These are phyloP conservation scores for Quadriops clusia DNA, from an alignment of 2,888 invertebrate species.

Conservation along the genomic window DNA sequence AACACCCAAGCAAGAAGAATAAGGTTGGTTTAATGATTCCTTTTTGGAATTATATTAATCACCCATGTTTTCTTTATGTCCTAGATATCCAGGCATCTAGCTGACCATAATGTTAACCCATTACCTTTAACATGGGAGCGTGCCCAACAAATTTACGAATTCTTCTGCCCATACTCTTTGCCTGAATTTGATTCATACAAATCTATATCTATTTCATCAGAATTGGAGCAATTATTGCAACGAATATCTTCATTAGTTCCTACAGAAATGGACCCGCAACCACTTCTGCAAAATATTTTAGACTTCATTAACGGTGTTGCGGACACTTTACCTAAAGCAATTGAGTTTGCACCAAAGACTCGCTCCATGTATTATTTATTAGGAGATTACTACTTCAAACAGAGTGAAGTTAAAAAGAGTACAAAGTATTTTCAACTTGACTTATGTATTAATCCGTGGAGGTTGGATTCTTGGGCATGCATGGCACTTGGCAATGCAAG, in stretches of 20 bases:
- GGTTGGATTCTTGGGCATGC: slow-evolving; percentile 89
- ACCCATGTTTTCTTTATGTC: slow-evolving; percentile 2
- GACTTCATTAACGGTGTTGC: slow-evolving; percentile 55
- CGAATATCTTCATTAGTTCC: slow-evolving; percentile 60
- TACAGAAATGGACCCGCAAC: slow-evolving; percentile 51
- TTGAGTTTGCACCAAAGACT: slow-evolving; percentile 32
- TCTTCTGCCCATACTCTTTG: slow-evolving; percentile 64
- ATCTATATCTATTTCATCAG: slow-evolving; percentile 65
- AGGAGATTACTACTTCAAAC: slow-evolving; percentile 88
- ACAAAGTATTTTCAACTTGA: slow-evolving; percentile 75
- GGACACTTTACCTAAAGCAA: slow-evolving; percentile 33
- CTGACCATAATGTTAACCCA: slow-evolving; percentile 64
- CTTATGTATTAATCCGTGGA: slow-evolving; percentile 62
- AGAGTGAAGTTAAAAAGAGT: slow-evolving; percentile 54
- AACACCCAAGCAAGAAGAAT: slow-evolving; percentile 63
- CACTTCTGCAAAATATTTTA: slow-evolving; percentile 48
- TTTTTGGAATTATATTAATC: not conserved
- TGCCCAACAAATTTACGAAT: slow-evolving; percentile 65
- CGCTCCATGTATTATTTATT: slow-evolving; percentile 78
- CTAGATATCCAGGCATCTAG: slow-evolving; percentile 46
- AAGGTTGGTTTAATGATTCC: slow-evolving; percentile 33
- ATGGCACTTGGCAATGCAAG: slow-evolving; percentile 71
- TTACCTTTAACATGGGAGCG: slow-evolving; percentile 60
- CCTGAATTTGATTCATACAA: slow-evolving; percentile 73
- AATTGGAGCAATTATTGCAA: slow-evolving; percentile 63